Conservation (phyloP, 2,113 vertebrate genomes). For the Ophthalmolycus amberensis region DNA sequence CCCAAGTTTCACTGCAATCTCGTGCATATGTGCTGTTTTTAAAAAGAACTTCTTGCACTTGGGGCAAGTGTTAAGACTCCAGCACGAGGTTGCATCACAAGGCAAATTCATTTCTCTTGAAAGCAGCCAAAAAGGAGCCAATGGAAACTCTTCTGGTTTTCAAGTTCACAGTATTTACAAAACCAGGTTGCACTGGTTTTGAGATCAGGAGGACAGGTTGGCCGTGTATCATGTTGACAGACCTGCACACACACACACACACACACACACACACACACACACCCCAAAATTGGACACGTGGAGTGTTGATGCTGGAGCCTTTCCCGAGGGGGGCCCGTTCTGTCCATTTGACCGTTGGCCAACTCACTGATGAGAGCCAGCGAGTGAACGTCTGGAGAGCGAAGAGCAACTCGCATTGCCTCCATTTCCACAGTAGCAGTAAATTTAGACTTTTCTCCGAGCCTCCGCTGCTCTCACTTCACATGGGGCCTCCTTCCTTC, state of each 20-base stretch:
- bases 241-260: slow-evolving; percentile 32
- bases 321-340: slow-evolving; percentile 70
- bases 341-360: slow-evolving; percentile 72
- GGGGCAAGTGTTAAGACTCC: slow-evolving; percentile 36
- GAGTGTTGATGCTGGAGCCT: slow-evolving; percentile 77
- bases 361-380: slow-evolving; percentile 75
- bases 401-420: slow-evolving; percentile 55
- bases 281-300: slow-evolving; percentile 64
- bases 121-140: slow-evolving; percentile 60
- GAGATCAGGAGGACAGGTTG: slow-evolving; percentile 52
- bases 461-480: slow-evolving; percentile 47
- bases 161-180: slow-evolving; percentile 57
- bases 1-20: not conserved
- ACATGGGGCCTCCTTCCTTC: slow-evolving; percentile 44
- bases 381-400: slow-evolving; percentile 61
- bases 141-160: slow-evolving; percentile 72
- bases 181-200: slow-evolving; percentile 62
- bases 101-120: slow-evolving; percentile 18
- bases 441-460: slow-evolving; percentile 50
- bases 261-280: slow-evolving; percentile 27
- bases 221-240: slow-evolving; percentile 58
- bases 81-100: slow-evolving; percentile 61
- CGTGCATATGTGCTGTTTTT: slow-evolving; percentile 30
- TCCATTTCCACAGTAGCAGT: slow-evolving; percentile 75
- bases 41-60: slow-evolving; percentile 26